Conservation (phyloP, 2,113 vertebrate species). For the Strix uralensis region DNA sequence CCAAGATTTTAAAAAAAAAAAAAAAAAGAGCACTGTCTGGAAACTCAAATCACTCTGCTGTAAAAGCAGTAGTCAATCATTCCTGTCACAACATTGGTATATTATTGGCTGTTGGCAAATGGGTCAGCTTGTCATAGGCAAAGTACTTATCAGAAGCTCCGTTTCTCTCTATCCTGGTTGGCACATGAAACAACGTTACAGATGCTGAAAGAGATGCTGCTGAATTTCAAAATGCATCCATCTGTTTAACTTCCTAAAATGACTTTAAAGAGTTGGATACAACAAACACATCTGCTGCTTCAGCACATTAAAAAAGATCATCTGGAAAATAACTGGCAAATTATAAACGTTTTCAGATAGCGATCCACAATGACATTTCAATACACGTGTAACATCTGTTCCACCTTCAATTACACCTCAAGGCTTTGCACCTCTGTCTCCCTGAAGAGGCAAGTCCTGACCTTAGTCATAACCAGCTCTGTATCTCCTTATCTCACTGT, state of each 20-base stretch:
- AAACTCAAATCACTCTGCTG: not conserved
- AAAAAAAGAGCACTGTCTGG: not conserved
- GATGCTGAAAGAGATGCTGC: slow-evolving; percentile 7
- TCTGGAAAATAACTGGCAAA: slow-evolving; percentile 28
- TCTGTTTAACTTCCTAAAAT: slow-evolving; percentile 33
- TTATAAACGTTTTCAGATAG: not conserved
- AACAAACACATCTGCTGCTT: slow-evolving; percentile 47
- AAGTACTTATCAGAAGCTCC: not conserved
- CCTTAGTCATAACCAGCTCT: not conserved
- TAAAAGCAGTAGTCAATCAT: not conserved
- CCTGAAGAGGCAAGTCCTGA: not conserved
- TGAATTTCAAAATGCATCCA: slow-evolving; percentile 31
- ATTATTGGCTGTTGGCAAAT: not conserved
- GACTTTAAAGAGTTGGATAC: not conserved
- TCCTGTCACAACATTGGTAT: not conserved
- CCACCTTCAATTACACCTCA: not conserved
- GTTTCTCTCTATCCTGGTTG: not conserved
- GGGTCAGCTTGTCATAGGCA: not conserved
- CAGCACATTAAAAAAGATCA: slow-evolving; percentile 8
- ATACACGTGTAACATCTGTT: not conserved
- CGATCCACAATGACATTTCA: not conserved
- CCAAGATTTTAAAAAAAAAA: not conserved
- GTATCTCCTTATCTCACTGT: not conserved
- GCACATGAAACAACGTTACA: not conserved
- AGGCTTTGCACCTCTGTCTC: not conserved